phyloP scores from a whole-genome alignment of 1,140 invertebrate genomes.

The Mylabris phalerata region DNA sequence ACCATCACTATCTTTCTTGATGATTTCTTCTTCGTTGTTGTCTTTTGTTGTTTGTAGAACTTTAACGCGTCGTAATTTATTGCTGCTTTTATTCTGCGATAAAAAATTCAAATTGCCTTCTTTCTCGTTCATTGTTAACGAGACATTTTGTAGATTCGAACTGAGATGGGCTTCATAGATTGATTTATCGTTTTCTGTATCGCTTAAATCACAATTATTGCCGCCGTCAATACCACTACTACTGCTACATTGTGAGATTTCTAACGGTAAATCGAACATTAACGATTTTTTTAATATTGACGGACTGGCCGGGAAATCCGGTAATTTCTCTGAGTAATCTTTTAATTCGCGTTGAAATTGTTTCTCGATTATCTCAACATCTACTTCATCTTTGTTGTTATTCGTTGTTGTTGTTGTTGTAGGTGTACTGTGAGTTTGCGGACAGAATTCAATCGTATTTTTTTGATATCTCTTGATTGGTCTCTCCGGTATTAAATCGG shows the following conservation, averaged over 20 bases:
- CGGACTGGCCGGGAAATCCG: slow-evolving; percentile 37
- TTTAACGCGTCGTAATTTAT: slow-evolving; percentile 39
- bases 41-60: slow-evolving; percentile 28
- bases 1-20: slow-evolving; percentile 30
- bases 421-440: slow-evolving; percentile 29
- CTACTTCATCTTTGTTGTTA: background rate
- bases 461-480: slow-evolving; percentile 24
- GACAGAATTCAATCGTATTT: slow-evolving; percentile 29
- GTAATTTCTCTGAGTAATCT: slow-evolving; percentile 30
- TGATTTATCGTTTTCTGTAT: slow-evolving; percentile 41
- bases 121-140: slow-evolving; percentile 41
- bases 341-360: slow-evolving; percentile 25
- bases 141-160: slow-evolving; percentile 41
- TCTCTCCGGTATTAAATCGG: slow-evolving; percentile 39
- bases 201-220: slow-evolving; percentile 23
- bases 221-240: too few relatives aligned
- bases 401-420: slow-evolving; percentile 3
- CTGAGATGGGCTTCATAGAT: slow-evolving; percentile 41
- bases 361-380: slow-evolving; percentile 18
- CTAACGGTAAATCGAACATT: slow-evolving; percentile 35
- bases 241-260: slow-evolving; percentile 12
- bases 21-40: too few relatives aligned
- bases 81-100: slow-evolving; percentile 36
- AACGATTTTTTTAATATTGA: slow-evolving; percentile 34
- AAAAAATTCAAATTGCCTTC: slow-evolving; percentile 42